These are phyloP conservation scores for Meiosimyza platycephala DNA, from an alignment of 2,888 invertebrate genomes.

Conservation along the genomic window DNA sequence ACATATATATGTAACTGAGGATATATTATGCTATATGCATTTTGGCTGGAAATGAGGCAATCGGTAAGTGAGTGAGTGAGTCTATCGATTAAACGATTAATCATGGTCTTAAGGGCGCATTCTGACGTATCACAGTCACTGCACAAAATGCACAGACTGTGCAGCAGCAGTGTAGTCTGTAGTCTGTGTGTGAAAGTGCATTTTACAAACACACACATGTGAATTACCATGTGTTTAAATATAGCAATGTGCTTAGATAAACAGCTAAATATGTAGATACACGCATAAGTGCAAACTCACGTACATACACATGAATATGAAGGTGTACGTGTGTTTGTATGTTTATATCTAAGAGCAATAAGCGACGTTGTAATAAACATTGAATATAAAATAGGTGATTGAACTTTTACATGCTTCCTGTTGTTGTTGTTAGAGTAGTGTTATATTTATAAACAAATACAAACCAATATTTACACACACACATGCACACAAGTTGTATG, in stretches of 20 bases:
- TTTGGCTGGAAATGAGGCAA: not conserved
- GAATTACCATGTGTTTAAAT: constrained; percentile 17
- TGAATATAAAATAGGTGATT: constrained; percentile 27
- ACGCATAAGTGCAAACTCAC: constrained; percentile 5
- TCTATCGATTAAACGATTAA: constrained; percentile 55
- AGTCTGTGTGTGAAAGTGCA: constrained; percentile 16
- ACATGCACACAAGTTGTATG: not conserved
- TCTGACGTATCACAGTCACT: constrained; percentile 51
- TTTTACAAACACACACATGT: constrained; percentile 13
- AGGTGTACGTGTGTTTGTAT: constrained; percentile 17
- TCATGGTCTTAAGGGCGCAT: constrained; percentile 53
- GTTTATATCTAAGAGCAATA: constrained; percentile 9
- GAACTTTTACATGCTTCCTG: constrained; percentile 33
- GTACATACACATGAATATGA: not conserved
- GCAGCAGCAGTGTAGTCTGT: not conserved
- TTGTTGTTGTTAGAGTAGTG: constrained; percentile 31
- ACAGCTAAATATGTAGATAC: constrained; percentile 11
- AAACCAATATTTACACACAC: constrained; percentile 10
- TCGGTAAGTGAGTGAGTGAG: constrained; percentile 13
- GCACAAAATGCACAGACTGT: constrained; percentile 35
- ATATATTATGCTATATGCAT: too few relatives aligned
- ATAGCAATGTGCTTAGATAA: constrained; percentile 20
- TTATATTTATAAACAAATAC: constrained; percentile 46
- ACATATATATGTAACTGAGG: too few relatives aligned
- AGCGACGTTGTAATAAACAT: constrained; percentile 18